These are phyloP conservation scores for Macrobrachium rosenbergii DNA, from an alignment of 1,140 invertebrate species.

Conservation along the genomic window DNA sequence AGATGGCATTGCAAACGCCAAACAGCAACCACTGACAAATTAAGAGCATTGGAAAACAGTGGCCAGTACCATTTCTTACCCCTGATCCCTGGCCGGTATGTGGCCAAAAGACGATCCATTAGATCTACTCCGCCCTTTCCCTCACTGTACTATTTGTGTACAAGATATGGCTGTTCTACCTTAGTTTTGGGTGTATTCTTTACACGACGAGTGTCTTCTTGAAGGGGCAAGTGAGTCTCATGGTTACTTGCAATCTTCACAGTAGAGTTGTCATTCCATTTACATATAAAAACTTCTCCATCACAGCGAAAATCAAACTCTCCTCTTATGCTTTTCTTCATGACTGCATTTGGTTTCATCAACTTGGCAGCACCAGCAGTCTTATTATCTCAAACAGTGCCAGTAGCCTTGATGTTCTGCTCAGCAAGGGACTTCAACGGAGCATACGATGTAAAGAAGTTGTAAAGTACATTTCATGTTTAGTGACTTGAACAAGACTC, in stretches of 20 bases:
- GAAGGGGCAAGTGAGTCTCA: neutral
- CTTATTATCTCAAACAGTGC: too few species aligned
- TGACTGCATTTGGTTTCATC: too few species aligned
- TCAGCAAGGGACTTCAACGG: too few species aligned
- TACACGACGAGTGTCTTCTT: neutral
- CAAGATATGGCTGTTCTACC: neutral
- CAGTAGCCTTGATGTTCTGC: too few species aligned
- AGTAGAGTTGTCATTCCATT: neutral
- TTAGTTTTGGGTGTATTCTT: too few species aligned
- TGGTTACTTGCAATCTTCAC: neutral
- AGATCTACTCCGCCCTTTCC: neutral
- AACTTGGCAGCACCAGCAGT: too few species aligned
- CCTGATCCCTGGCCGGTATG: neutral
- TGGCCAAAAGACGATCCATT: neutral
- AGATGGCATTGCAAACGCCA: neutral
- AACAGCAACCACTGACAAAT: neutral
- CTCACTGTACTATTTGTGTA: neutral
- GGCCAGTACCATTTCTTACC: constrained; percentile 2
- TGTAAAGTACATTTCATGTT: neutral
- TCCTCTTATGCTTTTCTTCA: too few species aligned
- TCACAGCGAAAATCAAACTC: neutral
- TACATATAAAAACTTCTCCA: neutral
- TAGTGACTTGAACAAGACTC: too few species aligned
- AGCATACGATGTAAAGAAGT: neutral
- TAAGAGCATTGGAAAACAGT: neutral